phyloP scores from a whole-genome alignment of 2,113 vertebrate species.

The Grallaria varia region DNA sequence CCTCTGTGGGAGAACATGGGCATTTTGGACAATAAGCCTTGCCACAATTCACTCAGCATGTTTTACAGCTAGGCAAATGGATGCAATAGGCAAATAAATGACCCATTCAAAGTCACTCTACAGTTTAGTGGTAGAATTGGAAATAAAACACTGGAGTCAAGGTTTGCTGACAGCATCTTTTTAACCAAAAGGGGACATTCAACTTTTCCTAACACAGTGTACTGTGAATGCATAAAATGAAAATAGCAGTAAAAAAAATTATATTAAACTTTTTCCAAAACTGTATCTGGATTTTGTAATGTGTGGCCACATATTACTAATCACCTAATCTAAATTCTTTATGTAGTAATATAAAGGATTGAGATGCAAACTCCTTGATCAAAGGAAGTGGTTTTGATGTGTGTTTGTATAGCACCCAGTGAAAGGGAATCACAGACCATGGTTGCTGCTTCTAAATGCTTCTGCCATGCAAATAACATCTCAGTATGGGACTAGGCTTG shows the following conservation, averaged over 20 bases:
- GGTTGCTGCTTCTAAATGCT: neutral
- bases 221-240: neutral
- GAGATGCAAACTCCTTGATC: neutral
- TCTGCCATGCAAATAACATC: neutral
- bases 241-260: neutral
- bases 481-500: neutral
- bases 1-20: neutral
- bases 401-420: neutral
- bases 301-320: neutral
- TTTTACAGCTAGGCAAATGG: slow-evolving; percentile 3
- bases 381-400: neutral
- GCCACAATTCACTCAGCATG: neutral
- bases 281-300: neutral
- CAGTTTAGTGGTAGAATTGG: neutral
- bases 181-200: neutral
- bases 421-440: neutral
- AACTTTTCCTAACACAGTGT: neutral
- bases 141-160: neutral
- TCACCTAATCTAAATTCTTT: neutral
- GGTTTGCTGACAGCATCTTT: neutral
- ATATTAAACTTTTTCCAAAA: neutral
- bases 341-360: neutral
- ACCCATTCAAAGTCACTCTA: neutral
- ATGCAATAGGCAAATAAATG: neutral
- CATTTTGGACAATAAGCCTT: neutral